A percentile compares a stretch with the other conserved stretches of the same genome.
phyloP scores from a whole-genome alignment of 2,888 invertebrate genomes.

The Exocentrus adspersus region DNA sequence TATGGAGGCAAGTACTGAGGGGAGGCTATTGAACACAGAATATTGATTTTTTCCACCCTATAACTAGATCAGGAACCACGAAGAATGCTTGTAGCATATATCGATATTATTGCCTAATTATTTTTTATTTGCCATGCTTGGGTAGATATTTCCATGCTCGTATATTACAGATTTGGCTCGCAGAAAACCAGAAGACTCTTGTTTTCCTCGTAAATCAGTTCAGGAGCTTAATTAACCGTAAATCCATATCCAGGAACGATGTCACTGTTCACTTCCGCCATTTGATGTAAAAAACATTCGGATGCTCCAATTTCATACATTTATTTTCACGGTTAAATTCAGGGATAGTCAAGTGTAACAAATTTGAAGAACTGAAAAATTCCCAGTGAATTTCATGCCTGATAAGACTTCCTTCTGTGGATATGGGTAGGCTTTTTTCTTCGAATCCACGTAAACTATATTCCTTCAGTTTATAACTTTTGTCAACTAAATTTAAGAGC shows the following conservation, averaged over 20 bases:
- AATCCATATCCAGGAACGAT: background rate
- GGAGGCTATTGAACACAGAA: too few relatives aligned
- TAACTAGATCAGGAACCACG: too few relatives aligned
- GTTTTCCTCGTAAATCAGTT: too few relatives aligned
- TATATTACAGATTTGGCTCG: too few relatives aligned
- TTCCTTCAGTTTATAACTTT: background rate
- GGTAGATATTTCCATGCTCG: too few relatives aligned
- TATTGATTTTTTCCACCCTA: too few relatives aligned
- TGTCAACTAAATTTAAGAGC: background rate
- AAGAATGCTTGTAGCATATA: too few relatives aligned
- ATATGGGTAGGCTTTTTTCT: slow-evolving; percentile 1
- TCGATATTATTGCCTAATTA: too few relatives aligned
- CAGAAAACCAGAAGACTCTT: too few relatives aligned
- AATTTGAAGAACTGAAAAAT: slow-evolving; percentile 20
- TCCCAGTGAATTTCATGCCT: slow-evolving; percentile 8
- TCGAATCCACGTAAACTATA: background rate
- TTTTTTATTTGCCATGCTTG: too few relatives aligned
- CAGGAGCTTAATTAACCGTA: too few relatives aligned
- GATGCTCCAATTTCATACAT: slow-evolving; percentile 15
- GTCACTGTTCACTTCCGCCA: slow-evolving; percentile 2
- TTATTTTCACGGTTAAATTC: slow-evolving; percentile 24
- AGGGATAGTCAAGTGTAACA: slow-evolving; percentile 17
- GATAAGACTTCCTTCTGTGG: slow-evolving; percentile 9
- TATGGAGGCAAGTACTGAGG: too few relatives aligned
- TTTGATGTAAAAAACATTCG: slow-evolving; percentile 6